Evolutionary conservation across 2,113 vertebrate genomes (phyloP).

Genomic region (Psilopogon haemacephalus): DNA sequence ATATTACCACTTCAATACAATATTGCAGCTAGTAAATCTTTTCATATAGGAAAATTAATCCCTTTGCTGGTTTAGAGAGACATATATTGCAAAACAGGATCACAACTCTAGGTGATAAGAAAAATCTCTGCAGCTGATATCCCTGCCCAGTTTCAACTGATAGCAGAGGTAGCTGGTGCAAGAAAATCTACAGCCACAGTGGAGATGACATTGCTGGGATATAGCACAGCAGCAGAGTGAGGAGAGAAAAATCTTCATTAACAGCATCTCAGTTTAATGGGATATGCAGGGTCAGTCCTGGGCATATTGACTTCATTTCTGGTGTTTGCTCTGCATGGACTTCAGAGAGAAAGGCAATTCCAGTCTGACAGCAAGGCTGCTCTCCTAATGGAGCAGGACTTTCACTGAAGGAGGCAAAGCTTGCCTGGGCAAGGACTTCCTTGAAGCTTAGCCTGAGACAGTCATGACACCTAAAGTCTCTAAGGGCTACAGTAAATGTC

Average conservation of each 20-base stretch:
- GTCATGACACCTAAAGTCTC: background rate
- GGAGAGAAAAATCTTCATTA: background rate
- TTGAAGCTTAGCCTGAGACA: background rate
- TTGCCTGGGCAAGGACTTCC: background rate
- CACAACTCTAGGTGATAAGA: background rate
- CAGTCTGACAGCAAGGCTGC: background rate
- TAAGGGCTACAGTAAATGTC: background rate
- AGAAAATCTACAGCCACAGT: background rate
- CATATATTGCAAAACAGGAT: background rate
- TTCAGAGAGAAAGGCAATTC: background rate
- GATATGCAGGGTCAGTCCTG: background rate
- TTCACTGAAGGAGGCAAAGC: background rate
- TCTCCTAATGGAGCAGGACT: background rate
- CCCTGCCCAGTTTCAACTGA: background rate
- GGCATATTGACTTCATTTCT: background rate
- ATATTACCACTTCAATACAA: conserved; percentile 6
- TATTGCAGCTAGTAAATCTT: conserved; percentile 34
- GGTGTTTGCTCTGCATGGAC: background rate
- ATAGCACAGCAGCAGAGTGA: background rate
- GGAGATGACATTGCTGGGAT: background rate
- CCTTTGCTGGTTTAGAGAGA: background rate
- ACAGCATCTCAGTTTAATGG: background rate
- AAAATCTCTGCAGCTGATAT: background rate
- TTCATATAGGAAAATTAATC: conserved; percentile 24
- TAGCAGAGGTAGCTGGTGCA: background rate